Conservation (phyloP, 2,888 invertebrate genomes). For the Pseudococcus viburni region DNA sequence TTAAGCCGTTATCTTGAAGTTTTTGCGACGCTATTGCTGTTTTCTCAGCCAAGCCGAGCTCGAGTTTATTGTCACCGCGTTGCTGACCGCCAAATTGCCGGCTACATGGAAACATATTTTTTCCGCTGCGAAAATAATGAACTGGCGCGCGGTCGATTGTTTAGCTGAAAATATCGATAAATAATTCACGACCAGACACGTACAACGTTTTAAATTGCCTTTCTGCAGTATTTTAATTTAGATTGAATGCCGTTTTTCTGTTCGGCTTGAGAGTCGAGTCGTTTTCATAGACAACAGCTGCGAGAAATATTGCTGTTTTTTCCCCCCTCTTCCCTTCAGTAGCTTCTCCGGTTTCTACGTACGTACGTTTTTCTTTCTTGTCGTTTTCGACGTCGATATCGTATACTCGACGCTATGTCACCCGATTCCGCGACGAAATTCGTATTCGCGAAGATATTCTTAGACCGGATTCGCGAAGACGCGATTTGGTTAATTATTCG, state of each 20-base stretch:
- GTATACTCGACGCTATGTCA: conserved; percentile 18
- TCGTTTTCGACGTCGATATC: not conserved
- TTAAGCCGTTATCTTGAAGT: conserved; percentile 41
- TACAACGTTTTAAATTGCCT: conserved; percentile 47
- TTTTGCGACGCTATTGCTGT: conserved; percentile 37
- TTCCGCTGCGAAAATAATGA: conserved; percentile 31
- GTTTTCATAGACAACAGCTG: conserved; percentile 33
- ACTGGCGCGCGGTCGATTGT: not conserved
- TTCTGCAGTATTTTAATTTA: conserved; percentile 49
- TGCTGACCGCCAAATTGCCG: conserved; percentile 28
- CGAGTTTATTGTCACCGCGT: conserved; percentile 34
- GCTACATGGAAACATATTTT: conserved; percentile 47
- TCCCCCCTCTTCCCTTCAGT: not conserved
- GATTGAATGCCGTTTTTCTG: conserved; percentile 47
- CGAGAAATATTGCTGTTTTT: conserved; percentile 34
- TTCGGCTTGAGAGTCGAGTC: not conserved
- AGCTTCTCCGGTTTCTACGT: not conserved
- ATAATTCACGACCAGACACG: conserved; percentile 47
- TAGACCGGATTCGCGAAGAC: not conserved
- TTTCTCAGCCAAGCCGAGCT: not conserved
- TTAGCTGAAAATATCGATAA: conserved; percentile 47
- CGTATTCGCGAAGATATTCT: not conserved
- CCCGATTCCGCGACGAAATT: not conserved
- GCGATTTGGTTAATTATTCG: conserved; percentile 19
- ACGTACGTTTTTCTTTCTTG: not conserved